Conservation (phyloP, 2,113 vertebrate genomes). For the Pristiophorus japonicus region DNA sequence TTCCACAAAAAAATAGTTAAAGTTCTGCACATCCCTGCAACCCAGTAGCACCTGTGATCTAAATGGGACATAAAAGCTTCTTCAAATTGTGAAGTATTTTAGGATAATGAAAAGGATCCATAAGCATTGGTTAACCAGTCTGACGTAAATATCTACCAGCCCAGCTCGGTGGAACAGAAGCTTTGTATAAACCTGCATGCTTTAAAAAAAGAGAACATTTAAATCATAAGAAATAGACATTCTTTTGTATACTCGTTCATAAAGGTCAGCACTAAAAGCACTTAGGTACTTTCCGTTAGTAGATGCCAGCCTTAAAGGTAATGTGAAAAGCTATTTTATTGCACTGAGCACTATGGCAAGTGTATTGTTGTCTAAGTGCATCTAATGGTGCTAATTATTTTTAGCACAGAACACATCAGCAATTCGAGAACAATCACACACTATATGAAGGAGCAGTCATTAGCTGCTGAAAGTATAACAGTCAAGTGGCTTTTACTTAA, state of each 20-base stretch:
- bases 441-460: conserved; percentile 18
- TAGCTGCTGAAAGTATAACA: conserved; percentile 5
- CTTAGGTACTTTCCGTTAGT: background rate
- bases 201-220: background rate
- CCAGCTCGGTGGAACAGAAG: background rate
- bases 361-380: conserved; percentile 14
- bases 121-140: background rate
- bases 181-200: background rate
- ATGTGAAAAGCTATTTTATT: background rate
- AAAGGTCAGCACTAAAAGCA: background rate
- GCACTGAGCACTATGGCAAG: background rate
- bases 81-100: conserved; percentile 10
- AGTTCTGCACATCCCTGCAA: background rate
- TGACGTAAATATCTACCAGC: background rate
- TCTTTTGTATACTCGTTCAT: background rate
- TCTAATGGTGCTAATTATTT: background rate
- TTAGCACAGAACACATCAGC: conserved; percentile 22
- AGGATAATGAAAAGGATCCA: background rate
- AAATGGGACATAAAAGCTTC: conserved; percentile 2
- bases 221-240: background rate
- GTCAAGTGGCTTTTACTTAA: conserved; percentile 28
- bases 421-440: background rate
- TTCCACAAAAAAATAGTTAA: background rate
- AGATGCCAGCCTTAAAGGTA: conserved; percentile 18
- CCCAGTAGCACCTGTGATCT: background rate